Percentiles rank a stretch among this genome's conserved stretches.
Evolutionary conservation across 2,113 vertebrate genomes (phyloP).

Genomic region (Ciconia boyciana): DNA sequence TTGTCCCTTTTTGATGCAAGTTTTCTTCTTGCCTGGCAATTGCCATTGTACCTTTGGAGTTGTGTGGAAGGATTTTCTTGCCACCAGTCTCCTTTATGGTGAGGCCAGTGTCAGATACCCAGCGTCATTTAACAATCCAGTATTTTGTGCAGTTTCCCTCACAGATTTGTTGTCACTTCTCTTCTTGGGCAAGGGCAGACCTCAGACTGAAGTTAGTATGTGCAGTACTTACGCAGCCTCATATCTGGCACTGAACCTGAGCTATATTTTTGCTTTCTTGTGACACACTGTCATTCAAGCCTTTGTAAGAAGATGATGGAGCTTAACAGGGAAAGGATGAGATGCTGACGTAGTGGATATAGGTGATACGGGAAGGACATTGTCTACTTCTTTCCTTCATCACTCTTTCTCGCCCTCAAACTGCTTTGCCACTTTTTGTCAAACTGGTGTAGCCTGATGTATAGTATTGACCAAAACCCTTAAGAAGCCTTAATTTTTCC

Average conservation of each 20-base stretch:
- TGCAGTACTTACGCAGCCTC: too few species aligned
- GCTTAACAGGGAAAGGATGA: not conserved
- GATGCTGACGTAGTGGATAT: not conserved
- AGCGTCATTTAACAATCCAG: too few species aligned
- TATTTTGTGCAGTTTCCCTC: not conserved
- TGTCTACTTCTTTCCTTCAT: not conserved
- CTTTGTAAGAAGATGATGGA: not conserved
- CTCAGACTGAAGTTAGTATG: not conserved
- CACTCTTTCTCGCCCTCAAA: not conserved
- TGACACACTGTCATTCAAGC: not conserved
- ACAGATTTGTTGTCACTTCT: not conserved
- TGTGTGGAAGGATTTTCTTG: not conserved
- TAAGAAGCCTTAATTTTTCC: not conserved
- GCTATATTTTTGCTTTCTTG: not conserved
- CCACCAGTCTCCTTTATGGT: not conserved
- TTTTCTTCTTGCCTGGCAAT: not conserved
- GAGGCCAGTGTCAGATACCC: not conserved
- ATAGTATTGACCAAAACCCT: not conserved
- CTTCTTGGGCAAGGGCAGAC: not conserved
- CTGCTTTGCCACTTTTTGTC: not conserved
- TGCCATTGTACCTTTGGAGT: not conserved
- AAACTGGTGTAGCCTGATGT: not conserved
- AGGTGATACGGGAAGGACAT: not conserved
- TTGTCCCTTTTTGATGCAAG: not conserved
- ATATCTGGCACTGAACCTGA: not conserved